Conservation (phyloP, 1,140 invertebrate genomes). For the Cepaea nemoralis region DNA sequence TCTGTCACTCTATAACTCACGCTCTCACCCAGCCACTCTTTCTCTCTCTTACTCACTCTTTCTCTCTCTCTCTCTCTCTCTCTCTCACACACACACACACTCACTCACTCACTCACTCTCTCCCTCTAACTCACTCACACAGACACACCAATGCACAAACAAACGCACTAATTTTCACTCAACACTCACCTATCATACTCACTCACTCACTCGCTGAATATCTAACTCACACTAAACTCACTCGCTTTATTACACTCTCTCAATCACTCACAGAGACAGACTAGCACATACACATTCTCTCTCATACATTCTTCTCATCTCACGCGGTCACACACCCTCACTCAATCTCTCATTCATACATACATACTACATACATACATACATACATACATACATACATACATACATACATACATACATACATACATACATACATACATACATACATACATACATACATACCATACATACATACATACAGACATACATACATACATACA, state of each 20-base stretch:
- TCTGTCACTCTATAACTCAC: too few species aligned
- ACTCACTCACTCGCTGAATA: not conserved
- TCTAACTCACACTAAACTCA: not conserved
- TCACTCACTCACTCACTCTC: not conserved
- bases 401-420: not conserved
- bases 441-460: not conserved
- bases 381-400: not conserved
- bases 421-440: not conserved
- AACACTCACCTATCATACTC: not conserved
- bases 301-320: not conserved
- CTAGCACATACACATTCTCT: constrained; percentile 4
- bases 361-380: too few species aligned
- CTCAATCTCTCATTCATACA: too few species aligned
- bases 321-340: not conserved
- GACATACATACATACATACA: too few species aligned
- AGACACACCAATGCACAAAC: not conserved
- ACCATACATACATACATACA: too few species aligned
- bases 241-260: too few species aligned
- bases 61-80: too few species aligned
- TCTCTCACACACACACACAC: not conserved
- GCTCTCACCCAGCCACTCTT: too few species aligned
- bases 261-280: not conserved
- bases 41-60: too few species aligned
- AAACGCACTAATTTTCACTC: too few species aligned
- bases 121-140: too few species aligned